These are phyloP conservation scores for Acipenser ruthenus DNA, from an alignment of 2,797 vertebrate species.

Conservation along the genomic window DNA sequence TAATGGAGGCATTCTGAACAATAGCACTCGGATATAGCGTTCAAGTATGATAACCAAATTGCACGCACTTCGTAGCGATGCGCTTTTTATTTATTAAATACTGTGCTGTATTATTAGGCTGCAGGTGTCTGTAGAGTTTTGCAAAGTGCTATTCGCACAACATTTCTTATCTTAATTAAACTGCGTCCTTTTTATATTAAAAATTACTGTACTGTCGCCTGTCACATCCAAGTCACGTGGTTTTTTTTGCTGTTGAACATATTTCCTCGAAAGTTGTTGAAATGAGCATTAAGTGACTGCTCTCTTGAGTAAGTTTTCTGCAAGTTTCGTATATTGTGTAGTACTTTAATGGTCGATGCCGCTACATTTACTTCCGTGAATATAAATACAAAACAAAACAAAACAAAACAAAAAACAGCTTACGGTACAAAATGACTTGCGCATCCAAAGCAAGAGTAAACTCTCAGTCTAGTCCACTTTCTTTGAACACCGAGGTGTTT, in stretches of 20 bases:
- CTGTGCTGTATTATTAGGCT: too few species aligned
- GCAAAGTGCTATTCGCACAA: too few species aligned
- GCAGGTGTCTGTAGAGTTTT: too few species aligned
- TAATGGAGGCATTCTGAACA: conserved; percentile 40
- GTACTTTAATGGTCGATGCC: too few species aligned
- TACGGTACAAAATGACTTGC: conserved; percentile 3
- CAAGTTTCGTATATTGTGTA: too few species aligned
- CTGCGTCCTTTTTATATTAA: too few species aligned
- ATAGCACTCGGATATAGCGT: neutral
- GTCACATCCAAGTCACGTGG: conserved; percentile 26
- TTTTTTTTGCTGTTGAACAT: conserved; percentile 24
- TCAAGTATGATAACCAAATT: conserved; percentile 18
- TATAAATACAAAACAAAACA: conserved; percentile 9
- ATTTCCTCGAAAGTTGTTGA: conserved; percentile 30
- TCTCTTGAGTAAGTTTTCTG: too few species aligned
- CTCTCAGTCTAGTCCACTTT: neutral
- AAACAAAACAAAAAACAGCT: neutral
- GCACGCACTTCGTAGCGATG: too few species aligned
- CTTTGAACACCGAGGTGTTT: conserved; percentile 13
- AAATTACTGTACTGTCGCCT: conserved; percentile 11
- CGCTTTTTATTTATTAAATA: too few species aligned
- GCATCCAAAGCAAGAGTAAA: conserved; percentile 2
- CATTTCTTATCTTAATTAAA: too few species aligned
- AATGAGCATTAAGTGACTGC: conserved; percentile 2
- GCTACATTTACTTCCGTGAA: neutral